Percentiles rank a stretch among this genome's conserved stretches.
These are phyloP conservation scores for Drosophila mauritiana DNA, from an alignment of 1,140 invertebrate genomes.

Conservation along the genomic window DNA sequence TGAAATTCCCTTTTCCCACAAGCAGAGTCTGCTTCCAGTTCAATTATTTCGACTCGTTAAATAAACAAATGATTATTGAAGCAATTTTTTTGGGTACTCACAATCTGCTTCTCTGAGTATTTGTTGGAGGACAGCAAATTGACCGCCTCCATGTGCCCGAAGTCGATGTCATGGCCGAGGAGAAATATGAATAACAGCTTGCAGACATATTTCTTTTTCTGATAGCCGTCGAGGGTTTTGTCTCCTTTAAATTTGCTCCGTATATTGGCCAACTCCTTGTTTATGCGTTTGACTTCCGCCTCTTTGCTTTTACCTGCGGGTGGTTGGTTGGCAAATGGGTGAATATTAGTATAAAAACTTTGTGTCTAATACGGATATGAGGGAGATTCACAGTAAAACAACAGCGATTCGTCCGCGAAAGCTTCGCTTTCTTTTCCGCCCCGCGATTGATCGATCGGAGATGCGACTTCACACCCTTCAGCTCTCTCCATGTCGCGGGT, in stretches of 20 bases:
- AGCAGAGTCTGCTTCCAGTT: not conserved
- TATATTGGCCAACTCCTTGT: conserved; percentile 99
- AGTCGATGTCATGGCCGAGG: conserved; percentile 99
- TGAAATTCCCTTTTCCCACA: not conserved
- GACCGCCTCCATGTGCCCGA: conserved; percentile 99
- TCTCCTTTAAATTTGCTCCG: conserved; percentile 99
- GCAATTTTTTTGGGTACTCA: conserved; percentile 86
- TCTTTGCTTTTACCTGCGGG: conserved; percentile 98
- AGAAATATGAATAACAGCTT: conserved; percentile 99
- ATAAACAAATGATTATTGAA: conserved; percentile 18
- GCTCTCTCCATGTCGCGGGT: conserved; percentile 12
- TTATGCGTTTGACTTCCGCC: conserved; percentile 99
- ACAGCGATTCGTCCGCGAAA: conserved; percentile 10
- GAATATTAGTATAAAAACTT: not conserved
- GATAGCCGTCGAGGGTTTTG: conserved; percentile 99
- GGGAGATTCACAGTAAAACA: conserved; percentile 46
- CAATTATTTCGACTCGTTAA: conserved; percentile 9
- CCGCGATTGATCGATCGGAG: conserved; percentile 32
- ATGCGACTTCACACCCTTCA: conserved; percentile 33
- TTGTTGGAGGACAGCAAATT: conserved; percentile 99
- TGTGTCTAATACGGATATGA: not conserved
- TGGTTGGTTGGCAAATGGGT: not conserved
- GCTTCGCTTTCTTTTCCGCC: conserved; percentile 26
- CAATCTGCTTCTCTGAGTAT: conserved; percentile 99
- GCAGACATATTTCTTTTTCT: conserved; percentile 99